phyloP scores from a whole-genome alignment of 1,140 invertebrate species.

The Psix sp. region DNA sequence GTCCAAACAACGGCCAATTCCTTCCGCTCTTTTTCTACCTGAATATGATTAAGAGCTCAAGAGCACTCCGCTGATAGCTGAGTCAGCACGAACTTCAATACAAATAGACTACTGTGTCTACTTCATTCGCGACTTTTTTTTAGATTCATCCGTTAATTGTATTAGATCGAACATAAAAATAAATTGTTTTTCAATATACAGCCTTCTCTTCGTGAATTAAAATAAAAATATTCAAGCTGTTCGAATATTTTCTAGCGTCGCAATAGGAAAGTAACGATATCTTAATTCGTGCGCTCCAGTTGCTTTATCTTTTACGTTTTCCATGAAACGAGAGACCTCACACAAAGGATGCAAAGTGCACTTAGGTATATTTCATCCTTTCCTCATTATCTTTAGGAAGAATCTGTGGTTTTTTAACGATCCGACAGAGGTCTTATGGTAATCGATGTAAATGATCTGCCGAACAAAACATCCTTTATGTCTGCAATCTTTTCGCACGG shows the following conservation, averaged over 20 bases:
- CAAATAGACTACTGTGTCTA: constrained; percentile 39
- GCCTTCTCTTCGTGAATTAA: too few relatives aligned
- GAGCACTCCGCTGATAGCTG: constrained; percentile 28
- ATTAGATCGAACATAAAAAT: too few relatives aligned
- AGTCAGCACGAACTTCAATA: constrained; percentile 25
- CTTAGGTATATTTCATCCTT: background rate
- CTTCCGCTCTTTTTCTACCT: constrained; percentile 55
- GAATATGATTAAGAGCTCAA: constrained; percentile 55
- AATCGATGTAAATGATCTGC: constrained; percentile 1
- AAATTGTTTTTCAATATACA: too few relatives aligned
- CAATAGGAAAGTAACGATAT: too few relatives aligned
- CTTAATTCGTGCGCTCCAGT: too few relatives aligned
- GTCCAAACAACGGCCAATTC: constrained; percentile 46
- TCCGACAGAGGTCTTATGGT: background rate
- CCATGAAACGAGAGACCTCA: background rate
- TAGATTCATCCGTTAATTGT: too few relatives aligned
- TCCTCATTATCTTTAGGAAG: background rate
- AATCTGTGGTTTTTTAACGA: constrained; percentile 3
- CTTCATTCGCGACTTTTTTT: too few relatives aligned
- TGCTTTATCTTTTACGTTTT: too few relatives aligned
- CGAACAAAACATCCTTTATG: background rate
- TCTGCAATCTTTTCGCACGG: background rate
- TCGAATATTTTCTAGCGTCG: too few relatives aligned
- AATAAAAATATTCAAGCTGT: too few relatives aligned
- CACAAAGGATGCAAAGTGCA: constrained; percentile 5